phyloP scores from a whole-genome alignment of 2,797 vertebrate species.

The Echiichthys vipera region DNA sequence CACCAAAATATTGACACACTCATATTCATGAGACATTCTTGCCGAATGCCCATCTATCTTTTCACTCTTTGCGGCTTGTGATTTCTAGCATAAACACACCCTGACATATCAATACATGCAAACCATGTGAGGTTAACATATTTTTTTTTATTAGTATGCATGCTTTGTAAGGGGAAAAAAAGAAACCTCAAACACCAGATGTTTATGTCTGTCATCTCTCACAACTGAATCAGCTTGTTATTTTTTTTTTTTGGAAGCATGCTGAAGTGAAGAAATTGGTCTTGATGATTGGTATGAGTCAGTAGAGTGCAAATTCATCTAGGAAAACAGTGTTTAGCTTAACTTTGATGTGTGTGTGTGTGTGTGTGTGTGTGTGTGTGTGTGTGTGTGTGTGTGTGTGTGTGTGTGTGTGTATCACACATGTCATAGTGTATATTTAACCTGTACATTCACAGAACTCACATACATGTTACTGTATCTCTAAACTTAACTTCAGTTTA shows the following conservation, averaged over 20 bases:
- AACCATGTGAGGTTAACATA: slow-evolving; percentile 11
- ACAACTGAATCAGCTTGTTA: slow-evolving; percentile 43
- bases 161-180: slow-evolving; percentile 5
- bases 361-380: background rate
- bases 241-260: slow-evolving; percentile 39
- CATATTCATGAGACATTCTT: slow-evolving; percentile 8
- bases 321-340: slow-evolving; percentile 42
- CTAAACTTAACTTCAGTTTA: background rate
- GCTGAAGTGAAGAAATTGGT: slow-evolving; percentile 19
- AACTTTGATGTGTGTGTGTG: background rate
- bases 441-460: too few relatives aligned
- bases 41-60: background rate
- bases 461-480: background rate
- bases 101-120: slow-evolving; percentile 32
- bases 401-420: too few relatives aligned
- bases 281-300: slow-evolving; percentile 53
- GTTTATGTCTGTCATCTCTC: slow-evolving; percentile 51
- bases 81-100: slow-evolving; percentile 2
- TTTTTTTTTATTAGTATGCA: slow-evolving; percentile 31
- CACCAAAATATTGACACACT: slow-evolving; percentile 15
- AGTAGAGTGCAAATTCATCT: slow-evolving; percentile 32
- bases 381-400: background rate
- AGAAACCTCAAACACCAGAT: slow-evolving; percentile 51
- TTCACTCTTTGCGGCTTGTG: slow-evolving; percentile 13
- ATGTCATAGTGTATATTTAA: too few relatives aligned